Evolutionary conservation across 2,113 vertebrate species (phyloP).

Genomic region (Pongo abelii): DNA sequence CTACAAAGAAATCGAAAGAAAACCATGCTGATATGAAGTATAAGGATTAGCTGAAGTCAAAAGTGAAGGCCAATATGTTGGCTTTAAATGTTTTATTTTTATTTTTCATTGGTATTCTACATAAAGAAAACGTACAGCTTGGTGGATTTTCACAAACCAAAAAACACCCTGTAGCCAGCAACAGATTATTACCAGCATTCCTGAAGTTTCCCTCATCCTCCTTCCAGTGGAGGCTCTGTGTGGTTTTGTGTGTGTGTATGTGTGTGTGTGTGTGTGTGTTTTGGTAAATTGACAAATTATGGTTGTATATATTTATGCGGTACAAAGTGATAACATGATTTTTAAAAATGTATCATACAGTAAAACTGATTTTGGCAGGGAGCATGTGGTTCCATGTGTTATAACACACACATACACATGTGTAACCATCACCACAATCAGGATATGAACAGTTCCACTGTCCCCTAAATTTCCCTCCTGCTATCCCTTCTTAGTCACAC

Average conservation of each 20-base stretch:
- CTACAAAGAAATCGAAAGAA: neutral
- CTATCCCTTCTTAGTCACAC: too few species aligned
- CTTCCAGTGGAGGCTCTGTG: neutral
- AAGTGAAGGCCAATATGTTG: neutral
- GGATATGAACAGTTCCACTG: neutral
- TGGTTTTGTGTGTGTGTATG: too few species aligned
- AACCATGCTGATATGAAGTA: neutral
- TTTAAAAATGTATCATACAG: neutral
- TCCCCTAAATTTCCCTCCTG: neutral
- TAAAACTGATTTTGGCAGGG: neutral
- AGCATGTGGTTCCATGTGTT: neutral
- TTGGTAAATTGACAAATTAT: neutral
- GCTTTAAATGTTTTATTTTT: neutral
- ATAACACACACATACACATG: neutral
- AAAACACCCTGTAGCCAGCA: neutral
- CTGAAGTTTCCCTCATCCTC: neutral
- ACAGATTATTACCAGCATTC: neutral
- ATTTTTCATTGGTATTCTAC: neutral
- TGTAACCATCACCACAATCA: neutral
- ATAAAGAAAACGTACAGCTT: constrained; percentile 13
- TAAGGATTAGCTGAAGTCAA: neutral
- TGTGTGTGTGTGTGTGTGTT: too few species aligned
- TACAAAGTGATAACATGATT: neutral
- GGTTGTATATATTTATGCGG: neutral
- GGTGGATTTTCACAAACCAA: constrained; percentile 3